Conservation (phyloP, 2,797 vertebrate genomes). For the Furcifer pardalis region DNA sequence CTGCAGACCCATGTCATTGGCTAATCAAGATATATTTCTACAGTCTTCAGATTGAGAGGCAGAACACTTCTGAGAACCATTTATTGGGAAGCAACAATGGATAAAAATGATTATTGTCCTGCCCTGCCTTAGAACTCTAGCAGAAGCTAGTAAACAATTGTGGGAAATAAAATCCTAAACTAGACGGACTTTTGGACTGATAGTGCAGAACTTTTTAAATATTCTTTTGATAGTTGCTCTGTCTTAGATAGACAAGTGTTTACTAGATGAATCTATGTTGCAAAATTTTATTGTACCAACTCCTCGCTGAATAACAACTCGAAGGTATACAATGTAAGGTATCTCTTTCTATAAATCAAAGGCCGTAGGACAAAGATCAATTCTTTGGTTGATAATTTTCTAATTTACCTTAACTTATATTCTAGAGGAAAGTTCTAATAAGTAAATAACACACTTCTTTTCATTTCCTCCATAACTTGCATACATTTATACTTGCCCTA, state of each 20-base stretch:
- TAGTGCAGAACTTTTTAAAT: neutral
- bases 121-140: neutral
- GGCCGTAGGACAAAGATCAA: constrained; percentile 23
- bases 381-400: constrained; percentile 25
- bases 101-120: neutral
- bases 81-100: neutral
- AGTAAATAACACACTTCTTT: constrained; percentile 12
- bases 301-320: too few relatives aligned
- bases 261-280: neutral
- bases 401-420: neutral
- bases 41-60: neutral
- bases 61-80: neutral
- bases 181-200: neutral
- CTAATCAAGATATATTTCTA: neutral
- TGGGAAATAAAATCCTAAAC: neutral
- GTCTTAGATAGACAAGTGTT: neutral
- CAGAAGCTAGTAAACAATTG: neutral
- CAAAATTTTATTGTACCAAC: constrained; percentile 47
- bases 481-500: neutral
- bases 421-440: neutral
- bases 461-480: constrained; percentile 7
- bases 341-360: constrained; percentile 22
- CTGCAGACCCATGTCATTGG: too few relatives aligned
- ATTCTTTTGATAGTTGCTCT: neutral
- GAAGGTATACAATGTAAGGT: too few relatives aligned